These are phyloP conservation scores for Lithophane semibrunnea DNA, from an alignment of 2,888 invertebrate species.

Conservation along the genomic window DNA sequence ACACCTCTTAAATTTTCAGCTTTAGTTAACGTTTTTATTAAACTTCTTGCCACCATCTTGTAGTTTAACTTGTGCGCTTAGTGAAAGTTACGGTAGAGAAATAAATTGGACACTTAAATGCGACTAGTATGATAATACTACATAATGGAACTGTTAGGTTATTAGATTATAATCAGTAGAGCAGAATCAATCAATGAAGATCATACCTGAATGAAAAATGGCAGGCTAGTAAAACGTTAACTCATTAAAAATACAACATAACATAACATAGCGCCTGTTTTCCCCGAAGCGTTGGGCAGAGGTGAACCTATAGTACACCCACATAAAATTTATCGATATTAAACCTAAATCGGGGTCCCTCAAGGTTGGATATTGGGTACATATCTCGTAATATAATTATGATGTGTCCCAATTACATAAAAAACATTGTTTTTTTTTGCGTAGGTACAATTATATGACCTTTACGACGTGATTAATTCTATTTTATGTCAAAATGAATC, in stretches of 20 bases:
- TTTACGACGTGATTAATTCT: not conserved
- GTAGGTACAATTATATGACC: no score
- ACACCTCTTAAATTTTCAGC: constrained; percentile 27
- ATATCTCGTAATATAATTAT: not conserved
- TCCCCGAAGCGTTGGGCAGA: no score
- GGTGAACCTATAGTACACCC: no score
- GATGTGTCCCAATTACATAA: not conserved
- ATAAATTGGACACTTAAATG: not conserved
- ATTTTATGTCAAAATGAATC: no score
- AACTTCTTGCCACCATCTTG: not conserved
- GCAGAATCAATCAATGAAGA: not conserved
- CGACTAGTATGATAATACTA: not conserved
- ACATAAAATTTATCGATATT: not conserved
- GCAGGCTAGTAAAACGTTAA: no score
- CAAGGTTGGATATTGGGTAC: not conserved
- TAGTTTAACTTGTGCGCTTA: no score
- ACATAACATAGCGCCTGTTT: no score
- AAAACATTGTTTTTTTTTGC: not conserved
- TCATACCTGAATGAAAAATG: not conserved
- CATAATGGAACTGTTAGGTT: not conserved
- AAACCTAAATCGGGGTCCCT: not conserved
- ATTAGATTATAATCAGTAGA: not conserved
- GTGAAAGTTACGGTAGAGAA: not conserved
- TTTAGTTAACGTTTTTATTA: constrained; percentile 9
- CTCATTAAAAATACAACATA: not conserved